A percentile compares a stretch with the other conserved stretches of the same genome.
Evolutionary conservation across 2,888 invertebrate genomes (phyloP).

Genomic region (Tridacna crocea): DNA sequence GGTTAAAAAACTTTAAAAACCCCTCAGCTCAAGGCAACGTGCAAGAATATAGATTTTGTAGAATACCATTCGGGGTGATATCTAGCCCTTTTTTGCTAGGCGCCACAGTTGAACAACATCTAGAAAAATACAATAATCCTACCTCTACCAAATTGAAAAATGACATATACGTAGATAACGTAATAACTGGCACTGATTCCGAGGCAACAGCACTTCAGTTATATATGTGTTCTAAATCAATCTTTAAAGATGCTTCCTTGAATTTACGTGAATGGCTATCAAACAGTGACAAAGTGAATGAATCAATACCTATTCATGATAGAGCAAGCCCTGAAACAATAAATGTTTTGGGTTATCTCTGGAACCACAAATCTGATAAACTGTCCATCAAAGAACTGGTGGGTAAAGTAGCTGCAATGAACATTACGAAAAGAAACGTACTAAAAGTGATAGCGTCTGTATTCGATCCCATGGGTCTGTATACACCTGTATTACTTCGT

Average conservation of each 20-base stretch:
- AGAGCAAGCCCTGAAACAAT: not conserved
- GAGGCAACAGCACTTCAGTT: not conserved
- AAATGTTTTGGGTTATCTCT: not conserved
- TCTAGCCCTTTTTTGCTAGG: slow-evolving; percentile 35
- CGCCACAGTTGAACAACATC: slow-evolving; percentile 21
- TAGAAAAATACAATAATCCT: not conserved
- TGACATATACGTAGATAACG: slow-evolving; percentile 26
- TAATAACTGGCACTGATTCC: not conserved
- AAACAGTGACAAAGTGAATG: slow-evolving; percentile 26
- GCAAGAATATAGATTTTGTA: slow-evolving; percentile 26
- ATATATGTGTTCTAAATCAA: not conserved
- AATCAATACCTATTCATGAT: not conserved
- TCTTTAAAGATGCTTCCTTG: slow-evolving; percentile 27
- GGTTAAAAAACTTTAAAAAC: slow-evolving; percentile 27
- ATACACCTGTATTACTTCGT: slow-evolving; percentile 17
- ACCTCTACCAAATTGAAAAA: slow-evolving; percentile 8
- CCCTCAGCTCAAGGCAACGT: slow-evolving; percentile 14
- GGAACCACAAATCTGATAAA: not conserved
- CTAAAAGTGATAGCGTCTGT: slow-evolving; percentile 23
- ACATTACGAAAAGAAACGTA: slow-evolving; percentile 23
- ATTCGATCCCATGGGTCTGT: slow-evolving; percentile 34
- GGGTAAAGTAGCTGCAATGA: not conserved
- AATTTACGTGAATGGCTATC: slow-evolving; percentile 31
- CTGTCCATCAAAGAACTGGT: not conserved
- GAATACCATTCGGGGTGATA: slow-evolving; percentile 30